Conservation (phyloP, 2,888 invertebrate genomes). For the Amiota communis region DNA sequence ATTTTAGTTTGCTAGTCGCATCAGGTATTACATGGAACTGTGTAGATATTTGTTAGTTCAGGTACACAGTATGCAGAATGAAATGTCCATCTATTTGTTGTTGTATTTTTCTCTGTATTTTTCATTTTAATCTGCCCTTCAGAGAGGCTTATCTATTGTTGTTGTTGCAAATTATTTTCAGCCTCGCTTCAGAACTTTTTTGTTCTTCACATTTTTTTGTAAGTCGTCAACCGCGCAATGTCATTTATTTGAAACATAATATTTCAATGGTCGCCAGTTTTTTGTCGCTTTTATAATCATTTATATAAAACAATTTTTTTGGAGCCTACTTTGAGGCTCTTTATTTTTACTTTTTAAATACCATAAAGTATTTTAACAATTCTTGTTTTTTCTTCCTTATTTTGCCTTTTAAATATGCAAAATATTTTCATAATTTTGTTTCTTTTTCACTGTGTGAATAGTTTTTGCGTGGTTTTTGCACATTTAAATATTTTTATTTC, state of each 20-base stretch:
- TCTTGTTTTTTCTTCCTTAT: not conserved
- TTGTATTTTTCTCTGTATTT: not conserved
- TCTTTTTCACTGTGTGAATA: not conserved
- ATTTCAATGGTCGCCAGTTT: conserved; percentile 15
- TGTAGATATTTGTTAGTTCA: too few relatives aligned
- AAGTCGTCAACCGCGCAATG: not conserved
- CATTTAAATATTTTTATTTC: conserved; percentile 1
- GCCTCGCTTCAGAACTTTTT: not conserved
- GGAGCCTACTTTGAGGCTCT: not conserved
- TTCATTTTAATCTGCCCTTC: not conserved
- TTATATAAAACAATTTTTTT: not conserved
- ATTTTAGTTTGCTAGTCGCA: not conserved
- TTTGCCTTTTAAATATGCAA: not conserved
- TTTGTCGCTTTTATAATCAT: not conserved
- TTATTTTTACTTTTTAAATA: not conserved
- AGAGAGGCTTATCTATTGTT: not conserved
- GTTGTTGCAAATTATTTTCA: conserved; percentile 26
- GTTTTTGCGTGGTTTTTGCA: not conserved
- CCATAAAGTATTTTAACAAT: not conserved
- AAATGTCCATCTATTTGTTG: not conserved
- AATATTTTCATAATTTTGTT: not conserved
- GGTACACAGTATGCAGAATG: too few relatives aligned
- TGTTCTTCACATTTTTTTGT: too few relatives aligned
- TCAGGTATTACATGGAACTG: too few relatives aligned
- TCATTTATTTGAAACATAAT: conserved; percentile 11